Conservation (phyloP, 2,888 invertebrate species). For the Mechanitis mazaeus region DNA sequence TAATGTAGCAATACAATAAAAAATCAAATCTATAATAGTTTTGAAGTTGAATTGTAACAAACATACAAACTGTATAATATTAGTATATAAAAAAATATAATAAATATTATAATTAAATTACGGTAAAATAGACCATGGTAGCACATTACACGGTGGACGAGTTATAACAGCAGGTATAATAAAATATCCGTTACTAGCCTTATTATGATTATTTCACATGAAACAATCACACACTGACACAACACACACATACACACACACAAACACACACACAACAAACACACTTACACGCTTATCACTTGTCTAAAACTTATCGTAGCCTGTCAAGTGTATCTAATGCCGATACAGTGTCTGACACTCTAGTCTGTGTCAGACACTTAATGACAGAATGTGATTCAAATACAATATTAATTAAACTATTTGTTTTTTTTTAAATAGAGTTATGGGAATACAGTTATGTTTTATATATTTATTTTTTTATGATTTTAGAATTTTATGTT, state of each 20-base stretch:
- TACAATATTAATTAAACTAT: conserved; percentile 22
- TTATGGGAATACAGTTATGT: no score
- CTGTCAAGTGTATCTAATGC: conserved; percentile 35
- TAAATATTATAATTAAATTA: background rate
- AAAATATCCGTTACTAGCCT: conserved; percentile 19
- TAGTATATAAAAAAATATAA: background rate
- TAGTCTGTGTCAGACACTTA: background rate
- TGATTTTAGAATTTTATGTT: no score
- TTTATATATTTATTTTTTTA: no score
- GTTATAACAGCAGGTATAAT: conserved; percentile 17
- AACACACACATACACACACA: no score
- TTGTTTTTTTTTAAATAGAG: conserved; percentile 7
- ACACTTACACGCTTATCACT: conserved; percentile 32
- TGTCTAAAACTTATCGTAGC: conserved; percentile 45
- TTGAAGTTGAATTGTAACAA: no score
- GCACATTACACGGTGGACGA: conserved; percentile 7
- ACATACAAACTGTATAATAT: background rate
- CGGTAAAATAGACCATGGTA: conserved; percentile 4
- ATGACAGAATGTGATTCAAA: conserved; percentile 16
- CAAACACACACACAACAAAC: no score
- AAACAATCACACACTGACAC: conserved; percentile 29
- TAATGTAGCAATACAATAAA: no score
- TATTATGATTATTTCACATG: conserved; percentile 29
- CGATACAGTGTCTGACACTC: conserved; percentile 18
- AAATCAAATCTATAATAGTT: no score